These are phyloP conservation scores for Xestia xanthographa DNA, from an alignment of 2,888 invertebrate genomes.

Conservation along the genomic window DNA sequence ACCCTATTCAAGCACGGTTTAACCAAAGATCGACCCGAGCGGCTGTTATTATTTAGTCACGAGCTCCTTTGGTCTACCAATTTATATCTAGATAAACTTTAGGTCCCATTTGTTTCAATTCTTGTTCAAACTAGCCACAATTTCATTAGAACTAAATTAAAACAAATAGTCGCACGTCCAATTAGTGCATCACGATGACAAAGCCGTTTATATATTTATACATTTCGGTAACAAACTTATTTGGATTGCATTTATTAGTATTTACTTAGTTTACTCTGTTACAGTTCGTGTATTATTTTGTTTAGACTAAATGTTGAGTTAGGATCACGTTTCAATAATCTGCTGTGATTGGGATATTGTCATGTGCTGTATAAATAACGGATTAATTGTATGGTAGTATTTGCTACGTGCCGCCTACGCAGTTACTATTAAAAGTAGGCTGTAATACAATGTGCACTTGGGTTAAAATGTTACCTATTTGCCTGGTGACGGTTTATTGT, in stretches of 20 bases:
- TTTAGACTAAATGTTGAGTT: slow-evolving; percentile 32
- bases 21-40: no score
- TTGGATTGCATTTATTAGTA: slow-evolving; percentile 52
- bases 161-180: slow-evolving; percentile 41
- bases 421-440: not conserved
- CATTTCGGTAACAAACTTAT: slow-evolving; percentile 52
- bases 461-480: not conserved
- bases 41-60: no score
- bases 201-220: slow-evolving; percentile 30
- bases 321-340: slow-evolving; percentile 49
- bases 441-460: not conserved
- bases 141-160: slow-evolving; percentile 38
- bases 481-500: no score
- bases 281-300: slow-evolving; percentile 31
- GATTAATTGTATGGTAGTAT: slow-evolving; percentile 6
- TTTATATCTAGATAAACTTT: no score
- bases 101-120: slow-evolving; percentile 18
- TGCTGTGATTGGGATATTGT: slow-evolving; percentile 36
- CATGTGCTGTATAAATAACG: slow-evolving; percentile 13
- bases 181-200: slow-evolving; percentile 53
- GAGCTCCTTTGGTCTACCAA: no score
- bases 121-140: slow-evolving; percentile 19
- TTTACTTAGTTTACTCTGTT: slow-evolving; percentile 44
- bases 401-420: not conserved
- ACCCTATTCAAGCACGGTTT: no score